Conservation (phyloP, 1,140 invertebrate species). For the Heliconius hewitsoni region DNA sequence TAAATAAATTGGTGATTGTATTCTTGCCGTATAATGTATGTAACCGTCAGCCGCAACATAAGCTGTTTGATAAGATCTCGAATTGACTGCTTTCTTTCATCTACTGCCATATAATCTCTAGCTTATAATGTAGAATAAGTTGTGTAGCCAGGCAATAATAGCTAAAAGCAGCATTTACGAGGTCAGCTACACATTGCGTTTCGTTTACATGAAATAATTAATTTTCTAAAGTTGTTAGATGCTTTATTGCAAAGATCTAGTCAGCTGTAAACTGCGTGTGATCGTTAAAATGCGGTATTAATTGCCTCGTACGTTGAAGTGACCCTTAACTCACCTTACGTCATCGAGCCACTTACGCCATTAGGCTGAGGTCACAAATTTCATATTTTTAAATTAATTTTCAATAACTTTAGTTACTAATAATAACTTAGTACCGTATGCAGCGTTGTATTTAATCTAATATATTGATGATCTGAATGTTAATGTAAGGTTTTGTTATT, state of each 20-base stretch:
- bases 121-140: conserved; percentile 60
- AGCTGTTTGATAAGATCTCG: conserved; percentile 71
- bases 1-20: conserved; percentile 37
- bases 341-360: conserved; percentile 59
- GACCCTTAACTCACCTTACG: conserved; percentile 36
- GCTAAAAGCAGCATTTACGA: conserved; percentile 57
- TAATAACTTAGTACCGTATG: conserved; percentile 10
- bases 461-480: conserved; percentile 73
- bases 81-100: conserved; percentile 63
- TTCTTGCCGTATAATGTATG: conserved; percentile 54
- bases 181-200: conserved; percentile 42
- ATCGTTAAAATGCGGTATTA: conserved; percentile 50
- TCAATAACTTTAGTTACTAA: conserved; percentile 25
- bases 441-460: conserved; percentile 45
- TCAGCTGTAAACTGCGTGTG: conserved; percentile 54
- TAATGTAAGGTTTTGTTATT: conserved; percentile 68
- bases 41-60: conserved; percentile 48
- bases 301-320: conserved; percentile 38
- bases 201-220: conserved; percentile 22
- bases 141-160: conserved; percentile 44
- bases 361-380: conserved; percentile 25
- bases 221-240: conserved; percentile 13
- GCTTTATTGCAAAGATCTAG: conserved; percentile 47
- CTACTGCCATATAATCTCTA: conserved; percentile 66
- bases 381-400: conserved; percentile 19